Evolutionary conservation across 2,797 vertebrate species (phyloP), one percentile per base, ranked within the genome.

Genomic region (Rhynchonycteris naso): DNA sequence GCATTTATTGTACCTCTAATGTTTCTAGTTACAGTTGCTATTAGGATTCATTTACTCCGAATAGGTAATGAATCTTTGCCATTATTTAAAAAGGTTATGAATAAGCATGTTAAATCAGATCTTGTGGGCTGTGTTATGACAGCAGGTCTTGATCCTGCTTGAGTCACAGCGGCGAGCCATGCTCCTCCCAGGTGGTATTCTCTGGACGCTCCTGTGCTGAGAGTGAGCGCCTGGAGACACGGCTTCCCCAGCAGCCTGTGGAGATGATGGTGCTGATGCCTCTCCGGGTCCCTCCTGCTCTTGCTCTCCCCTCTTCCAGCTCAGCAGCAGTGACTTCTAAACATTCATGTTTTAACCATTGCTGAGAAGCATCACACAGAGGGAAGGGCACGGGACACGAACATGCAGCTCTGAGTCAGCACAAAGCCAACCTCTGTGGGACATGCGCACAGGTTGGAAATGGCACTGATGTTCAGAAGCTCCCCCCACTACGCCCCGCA

Each of bases 341-440:
- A 30, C 6, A 28, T 9, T 21, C 1, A 19, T 30, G 33, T 30
- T 75, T 65, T 30, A 24, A 18, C n/a, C 28, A 4, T 68, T 50
- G 10, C 9, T 24, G 56, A 56, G 84, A 30, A 33, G 43, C 21
- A 2, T 18, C 14, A 1, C 5, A 10, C 4, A 21, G 30, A 19
- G 28, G 30, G n/a, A 47, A 3, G 7, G 0, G 1, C 22, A 22
- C 13, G 21, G 58, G 8, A 4, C 50, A 11, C 2, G 28, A 10
- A 11, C 3, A 10, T 12, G 16, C 14, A 1, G 35, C 50, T 66
- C 30, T 2, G 47, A 18, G 10, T 6, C 13, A 5, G 9, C 26
- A 22, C 54, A 15, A 19, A 65, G 35, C 88, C 59, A 4, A 5
- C 69, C n/a, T 2, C 50, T 30, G 21, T 4, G 35, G 3, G 1